phyloP scores from a whole-genome alignment of 2,113 vertebrate species.

The Anarrhichthys ocellatus region DNA sequence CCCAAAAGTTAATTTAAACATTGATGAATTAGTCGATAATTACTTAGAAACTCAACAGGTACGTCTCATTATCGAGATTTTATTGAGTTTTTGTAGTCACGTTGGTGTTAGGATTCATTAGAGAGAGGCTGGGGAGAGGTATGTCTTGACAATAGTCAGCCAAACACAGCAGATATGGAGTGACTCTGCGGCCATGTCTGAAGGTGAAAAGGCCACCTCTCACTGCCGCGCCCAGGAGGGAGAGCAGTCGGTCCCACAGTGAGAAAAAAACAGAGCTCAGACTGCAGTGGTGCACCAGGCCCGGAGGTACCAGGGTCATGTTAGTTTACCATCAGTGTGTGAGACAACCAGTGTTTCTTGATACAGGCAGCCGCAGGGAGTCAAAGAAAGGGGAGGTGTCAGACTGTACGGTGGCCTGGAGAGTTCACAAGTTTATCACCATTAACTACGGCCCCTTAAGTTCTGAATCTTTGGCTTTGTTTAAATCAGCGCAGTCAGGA shows the following conservation, averaged over 20 bases:
- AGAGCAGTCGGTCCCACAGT: neutral
- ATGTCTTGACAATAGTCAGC: slow-evolving; percentile 14
- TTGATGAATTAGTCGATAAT: neutral
- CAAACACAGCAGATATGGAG: neutral
- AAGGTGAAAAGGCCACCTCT: slow-evolving; percentile 31
- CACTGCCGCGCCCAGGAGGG: slow-evolving; percentile 3
- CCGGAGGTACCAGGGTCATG: slow-evolving; percentile 28
- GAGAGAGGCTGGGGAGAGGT: neutral
- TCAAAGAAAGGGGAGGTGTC: slow-evolving; percentile 9
- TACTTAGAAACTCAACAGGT: neutral
- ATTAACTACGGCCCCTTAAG: no score
- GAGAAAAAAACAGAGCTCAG: slow-evolving; percentile 1
- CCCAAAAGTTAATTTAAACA: neutral
- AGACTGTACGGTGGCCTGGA: neutral
- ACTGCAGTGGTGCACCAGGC: neutral
- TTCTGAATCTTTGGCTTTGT: neutral
- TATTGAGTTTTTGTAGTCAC: neutral
- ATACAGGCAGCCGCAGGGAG: slow-evolving; percentile 23
- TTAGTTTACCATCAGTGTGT: slow-evolving; percentile 21
- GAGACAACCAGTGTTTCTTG: slow-evolving; percentile 27
- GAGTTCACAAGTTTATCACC: neutral
- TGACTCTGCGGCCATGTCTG: neutral
- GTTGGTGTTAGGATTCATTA: neutral
- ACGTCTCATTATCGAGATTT: neutral
- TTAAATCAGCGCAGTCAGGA: neutral